Evolutionary conservation across 2,888 invertebrate genomes (phyloP).

Genomic region (Lapara coniferarum): DNA sequence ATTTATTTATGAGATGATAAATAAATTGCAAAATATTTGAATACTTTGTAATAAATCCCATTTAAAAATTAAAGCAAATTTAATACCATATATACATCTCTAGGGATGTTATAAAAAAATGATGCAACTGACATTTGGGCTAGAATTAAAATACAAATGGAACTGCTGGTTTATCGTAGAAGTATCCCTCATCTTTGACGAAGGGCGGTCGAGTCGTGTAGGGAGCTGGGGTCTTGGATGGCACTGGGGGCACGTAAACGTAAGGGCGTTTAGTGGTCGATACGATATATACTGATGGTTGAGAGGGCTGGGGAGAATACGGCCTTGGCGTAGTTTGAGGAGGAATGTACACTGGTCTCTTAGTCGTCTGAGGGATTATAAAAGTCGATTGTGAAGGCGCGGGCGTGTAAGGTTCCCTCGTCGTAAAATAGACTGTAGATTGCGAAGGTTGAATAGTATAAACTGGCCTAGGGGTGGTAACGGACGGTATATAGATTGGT

Average conservation of each 20-base stretch:
- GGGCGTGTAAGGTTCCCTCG: slow-evolving; percentile 24
- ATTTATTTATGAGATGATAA: neutral
- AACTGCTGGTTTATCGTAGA: slow-evolving; percentile 73
- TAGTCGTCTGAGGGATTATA: slow-evolving; percentile 26
- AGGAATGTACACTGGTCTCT: slow-evolving; percentile 35
- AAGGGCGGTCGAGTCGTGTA: slow-evolving; percentile 66
- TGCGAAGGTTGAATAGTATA: neutral
- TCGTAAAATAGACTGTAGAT: slow-evolving; percentile 6
- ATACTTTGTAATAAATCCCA: too few species aligned
- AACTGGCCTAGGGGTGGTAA: neutral
- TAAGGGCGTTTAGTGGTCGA: slow-evolving; percentile 23
- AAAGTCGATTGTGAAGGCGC: slow-evolving; percentile 18
- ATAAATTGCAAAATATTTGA: neutral
- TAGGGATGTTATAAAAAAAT: neutral
- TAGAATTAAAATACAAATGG: slow-evolving; percentile 67
- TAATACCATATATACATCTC: neutral
- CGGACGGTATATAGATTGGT: neutral
- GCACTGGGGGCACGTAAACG: slow-evolving; percentile 39
- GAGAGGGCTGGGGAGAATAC: slow-evolving; percentile 33
- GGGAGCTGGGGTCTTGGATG: slow-evolving; percentile 47
- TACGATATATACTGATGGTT: slow-evolving; percentile 20
- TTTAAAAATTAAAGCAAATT: too few species aligned
- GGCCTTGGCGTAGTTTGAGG: slow-evolving; percentile 34
- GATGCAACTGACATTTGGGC: slow-evolving; percentile 9
- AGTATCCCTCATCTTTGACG: slow-evolving; percentile 70